These are phyloP conservation scores for Alexandromys fortis DNA, from an alignment of 2,113 vertebrate genomes.

Conservation along the genomic window DNA sequence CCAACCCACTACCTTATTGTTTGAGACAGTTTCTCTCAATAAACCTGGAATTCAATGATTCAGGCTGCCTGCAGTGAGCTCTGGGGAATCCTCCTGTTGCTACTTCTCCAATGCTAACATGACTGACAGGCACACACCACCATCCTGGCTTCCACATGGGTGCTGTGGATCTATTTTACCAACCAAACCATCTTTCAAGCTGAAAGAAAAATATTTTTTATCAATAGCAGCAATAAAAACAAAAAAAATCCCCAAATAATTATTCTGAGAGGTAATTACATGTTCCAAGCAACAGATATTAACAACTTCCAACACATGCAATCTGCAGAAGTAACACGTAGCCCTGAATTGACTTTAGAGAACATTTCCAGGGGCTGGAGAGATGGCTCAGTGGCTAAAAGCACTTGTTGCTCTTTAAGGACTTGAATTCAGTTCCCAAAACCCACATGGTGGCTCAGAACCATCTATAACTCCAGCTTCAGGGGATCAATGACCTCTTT, in stretches of 20 bases:
- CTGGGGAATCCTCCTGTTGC: neutral
- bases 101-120: neutral
- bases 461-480: neutral
- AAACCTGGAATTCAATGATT: too few relatives aligned
- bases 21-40: too few relatives aligned
- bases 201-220: neutral
- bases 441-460: neutral
- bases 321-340: neutral
- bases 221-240: neutral
- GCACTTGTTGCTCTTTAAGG: neutral
- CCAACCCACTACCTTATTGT: neutral
- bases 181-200: neutral
- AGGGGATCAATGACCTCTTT: neutral
- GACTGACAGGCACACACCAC: neutral
- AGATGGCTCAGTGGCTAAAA: neutral
- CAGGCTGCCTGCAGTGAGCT: neutral
- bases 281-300: neutral
- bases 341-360: neutral
- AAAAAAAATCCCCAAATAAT: neutral
- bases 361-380: neutral
- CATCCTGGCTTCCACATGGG: neutral
- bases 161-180: neutral
- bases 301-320: neutral
- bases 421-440: neutral
- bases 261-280: neutral